phyloP scores from a whole-genome alignment of 2,113 vertebrate species.

The Acinonyx jubatus region DNA sequence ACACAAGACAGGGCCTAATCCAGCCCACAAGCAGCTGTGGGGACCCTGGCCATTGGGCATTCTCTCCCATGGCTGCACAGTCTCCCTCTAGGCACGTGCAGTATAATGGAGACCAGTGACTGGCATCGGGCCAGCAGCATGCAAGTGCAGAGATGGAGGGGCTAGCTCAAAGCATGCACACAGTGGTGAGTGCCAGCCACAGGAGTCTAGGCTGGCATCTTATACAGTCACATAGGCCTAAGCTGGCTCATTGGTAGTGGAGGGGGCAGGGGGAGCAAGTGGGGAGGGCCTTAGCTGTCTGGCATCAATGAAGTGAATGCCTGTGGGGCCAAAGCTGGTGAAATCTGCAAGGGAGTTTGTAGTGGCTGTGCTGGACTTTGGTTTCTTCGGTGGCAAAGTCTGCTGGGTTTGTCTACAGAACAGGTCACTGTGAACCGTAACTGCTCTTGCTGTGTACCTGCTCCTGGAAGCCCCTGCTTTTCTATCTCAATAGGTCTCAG shows the following conservation, averaged over 20 bases:
- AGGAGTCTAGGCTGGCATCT: background rate
- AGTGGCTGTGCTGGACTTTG: background rate
- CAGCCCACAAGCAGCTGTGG: background rate
- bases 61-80: background rate
- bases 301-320: background rate
- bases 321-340: background rate
- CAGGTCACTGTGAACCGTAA: background rate
- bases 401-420: background rate
- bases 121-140: background rate
- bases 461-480: background rate
- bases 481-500: background rate
- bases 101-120: background rate
- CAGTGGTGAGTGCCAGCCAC: background rate
- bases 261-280: fast-evolving
- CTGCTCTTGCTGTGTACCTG: background rate
- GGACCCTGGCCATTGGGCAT: background rate
- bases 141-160: background rate
- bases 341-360: background rate
- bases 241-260: background rate
- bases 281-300: background rate
- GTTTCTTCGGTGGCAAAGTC: background rate
- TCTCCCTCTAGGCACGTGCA: background rate
- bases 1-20: background rate
- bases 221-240: background rate
- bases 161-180: background rate